Conservation (phyloP, 2,797 vertebrate genomes). For the Octomys mimax region DNA sequence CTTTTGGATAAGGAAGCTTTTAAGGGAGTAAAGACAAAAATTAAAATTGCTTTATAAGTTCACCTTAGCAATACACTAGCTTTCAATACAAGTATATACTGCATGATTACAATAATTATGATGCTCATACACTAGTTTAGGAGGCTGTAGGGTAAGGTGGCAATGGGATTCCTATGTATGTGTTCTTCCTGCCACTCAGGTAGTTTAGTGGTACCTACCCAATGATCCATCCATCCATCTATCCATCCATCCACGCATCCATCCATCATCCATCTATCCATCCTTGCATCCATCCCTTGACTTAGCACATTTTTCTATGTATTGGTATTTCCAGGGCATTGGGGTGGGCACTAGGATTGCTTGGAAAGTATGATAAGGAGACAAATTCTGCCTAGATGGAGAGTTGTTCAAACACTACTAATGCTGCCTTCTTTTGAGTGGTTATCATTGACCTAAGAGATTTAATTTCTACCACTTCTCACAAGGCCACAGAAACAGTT, state of each 20-base stretch:
- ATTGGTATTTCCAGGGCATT: neutral
- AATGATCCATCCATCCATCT: neutral
- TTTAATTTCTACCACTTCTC: neutral
- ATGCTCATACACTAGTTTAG: neutral
- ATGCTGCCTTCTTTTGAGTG: rapidly evolving
- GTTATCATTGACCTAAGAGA: neutral
- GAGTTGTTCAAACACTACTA: neutral
- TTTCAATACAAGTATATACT: neutral
- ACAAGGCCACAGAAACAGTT: neutral
- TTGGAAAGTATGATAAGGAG: neutral
- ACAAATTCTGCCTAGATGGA: neutral
- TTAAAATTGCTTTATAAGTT: neutral
- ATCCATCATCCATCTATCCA: neutral
- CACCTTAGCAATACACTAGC: neutral
- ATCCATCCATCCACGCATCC: too few species aligned
- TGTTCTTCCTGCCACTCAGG: neutral
- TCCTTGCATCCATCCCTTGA: neutral
- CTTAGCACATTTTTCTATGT: neutral
- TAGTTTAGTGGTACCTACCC: rapidly evolving
- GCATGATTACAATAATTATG: neutral
- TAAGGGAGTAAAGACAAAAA: neutral
- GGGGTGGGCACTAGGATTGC: neutral
- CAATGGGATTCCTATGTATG: rapidly evolving
- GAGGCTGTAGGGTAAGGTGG: neutral
- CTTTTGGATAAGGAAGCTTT: neutral